Evolutionary conservation across 2,888 invertebrate genomes (phyloP), one percentile per base, ranked within the genome.

Genomic region (Drosophila neoperkinsi): DNA sequence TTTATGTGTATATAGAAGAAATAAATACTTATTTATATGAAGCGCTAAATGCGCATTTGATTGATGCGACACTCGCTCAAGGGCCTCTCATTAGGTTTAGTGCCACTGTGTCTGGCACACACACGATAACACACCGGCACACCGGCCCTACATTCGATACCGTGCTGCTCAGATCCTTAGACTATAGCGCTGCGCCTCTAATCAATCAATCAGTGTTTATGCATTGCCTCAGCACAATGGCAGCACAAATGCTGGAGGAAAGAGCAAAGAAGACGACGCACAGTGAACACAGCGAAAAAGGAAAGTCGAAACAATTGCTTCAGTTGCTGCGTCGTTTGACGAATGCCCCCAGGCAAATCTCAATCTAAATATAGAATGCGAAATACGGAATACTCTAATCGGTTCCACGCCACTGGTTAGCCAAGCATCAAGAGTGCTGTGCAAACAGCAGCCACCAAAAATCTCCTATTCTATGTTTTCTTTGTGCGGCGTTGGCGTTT

Each of bases 171-270:
- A 50, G 36, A 28, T 56, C 28, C 51, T 34, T 49, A 51, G 70
- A 70, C 52, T 62, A 33, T 49, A 53, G 52, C 60, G 67, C 69
- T 74, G 69, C 65, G 82, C 83, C 88, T 90, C 88, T 91, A 90
- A 90, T 90, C 90, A 90, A 90, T 90, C 90, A 90, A 90, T 86
- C 87, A 88, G 89, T 89, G 89, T 78, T 84, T 84, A 86, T 84
- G 73, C 81, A 76, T 41, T 66, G 49, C 58, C 49, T 58, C 60
- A 71, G 67, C 74, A 70, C 77, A 78, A 79, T 74, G 67, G 64
- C 60, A 25, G 34, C 49, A 59, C 28, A 75, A 58, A 51, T 46
- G 43, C 55, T 28, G 33, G 36, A 52, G 57, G 53, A 55, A 67
- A 50, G 68, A 55, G 55, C 16, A 50, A 58, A 69, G 66, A 71